A percentile compares a stretch with the other conserved stretches of the same genome.
These are phyloP conservation scores for Anarsia innoxiella DNA, from an alignment of 2,888 invertebrate genomes.

Conservation along the genomic window DNA sequence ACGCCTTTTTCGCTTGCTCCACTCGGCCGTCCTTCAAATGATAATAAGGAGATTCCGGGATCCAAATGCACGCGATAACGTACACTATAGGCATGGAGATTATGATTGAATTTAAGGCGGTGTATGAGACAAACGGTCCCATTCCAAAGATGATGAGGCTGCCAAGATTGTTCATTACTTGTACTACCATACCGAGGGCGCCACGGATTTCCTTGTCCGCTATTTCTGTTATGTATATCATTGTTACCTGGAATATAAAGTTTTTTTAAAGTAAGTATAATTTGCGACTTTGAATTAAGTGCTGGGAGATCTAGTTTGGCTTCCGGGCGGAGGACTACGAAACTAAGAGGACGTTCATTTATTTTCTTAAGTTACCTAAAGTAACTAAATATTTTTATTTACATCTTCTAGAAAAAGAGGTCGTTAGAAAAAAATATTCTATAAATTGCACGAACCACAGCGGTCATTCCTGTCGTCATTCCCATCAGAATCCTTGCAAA, in stretches of 20 bases:
- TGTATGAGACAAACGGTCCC: slow-evolving; percentile 68
- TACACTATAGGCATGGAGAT: slow-evolving; percentile 63
- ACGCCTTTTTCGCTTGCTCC: slow-evolving; percentile 58
- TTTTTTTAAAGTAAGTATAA: no score
- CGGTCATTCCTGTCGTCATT: slow-evolving; percentile 67
- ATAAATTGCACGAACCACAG: slow-evolving; percentile 70
- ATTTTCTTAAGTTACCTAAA: no score
- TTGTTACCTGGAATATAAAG: slow-evolving; percentile 56
- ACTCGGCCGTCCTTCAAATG: slow-evolving; percentile 69
- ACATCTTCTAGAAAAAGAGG: no score
- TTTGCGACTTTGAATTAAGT: no score
- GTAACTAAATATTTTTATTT: no score
- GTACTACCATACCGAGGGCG: slow-evolving; percentile 61
- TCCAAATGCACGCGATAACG: slow-evolving; percentile 65
- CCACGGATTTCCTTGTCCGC: slow-evolving; percentile 69
- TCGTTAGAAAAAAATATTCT: no score
- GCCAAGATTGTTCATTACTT: slow-evolving; percentile 66
- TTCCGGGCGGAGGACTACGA: no score
- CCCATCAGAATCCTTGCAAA: slow-evolving; percentile 68
- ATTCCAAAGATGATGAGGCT: slow-evolving; percentile 57
- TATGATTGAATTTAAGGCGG: slow-evolving; percentile 55
- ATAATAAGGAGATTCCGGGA: slow-evolving; percentile 79
- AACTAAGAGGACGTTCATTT: no score
- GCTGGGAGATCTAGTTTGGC: no score
- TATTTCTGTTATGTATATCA: slow-evolving; percentile 71